Base-by-base conservation (phyloP, 2,797 vertebrate species). In the Gadopsis bispinosus region DNA sequence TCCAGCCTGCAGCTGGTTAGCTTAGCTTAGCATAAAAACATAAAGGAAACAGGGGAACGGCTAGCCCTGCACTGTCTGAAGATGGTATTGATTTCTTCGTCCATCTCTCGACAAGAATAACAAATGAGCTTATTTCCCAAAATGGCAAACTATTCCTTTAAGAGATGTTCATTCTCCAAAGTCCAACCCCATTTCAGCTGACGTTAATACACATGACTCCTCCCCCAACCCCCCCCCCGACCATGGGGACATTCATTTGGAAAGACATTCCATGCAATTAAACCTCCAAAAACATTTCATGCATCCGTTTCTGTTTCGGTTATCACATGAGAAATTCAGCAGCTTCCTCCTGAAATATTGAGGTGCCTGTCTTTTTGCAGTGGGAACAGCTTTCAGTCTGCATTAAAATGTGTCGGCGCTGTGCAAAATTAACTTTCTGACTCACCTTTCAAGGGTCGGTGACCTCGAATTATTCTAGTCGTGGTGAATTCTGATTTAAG, bases 331-430 rank as follows among this genome's bases (percentile, higher is more conserved):
- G 69, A 79, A 37, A 55, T 66, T 45, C 50, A 78, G 47, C 62
- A 74, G 69, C 35, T 37, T 69, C 41, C 55, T 76, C 37, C 54
- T 72, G 63, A 83, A 69, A 76, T 76, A 79, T 68, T 61, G 50
- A 75, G 48, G 45, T 4, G 12, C 68, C 20, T 33, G 37, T 47
- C 41, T 51, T 26, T 48, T 63, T 59, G 50, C 39, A 33, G 4
- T 20, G 20, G 39, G 2, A 65, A 65, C 14, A 0, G 4, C 66
- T 16, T 2, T n/a, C 26, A 64, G 53, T 60, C 61, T 16, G 41
- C 26, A 50, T 69, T 80, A n/a, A 66, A 73, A 60, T 47, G 29
- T 26, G 17, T 55, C 50, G 31, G 70, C 29, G 14, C 29, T 50
- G 35, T 31, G 45, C 65, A 48, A 73, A 79, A 75, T 61, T 16